A percentile compares a stretch with the other conserved stretches of the same genome.
Evolutionary conservation across 2,113 vertebrate species (phyloP).

Genomic region (Motacilla tschutschensis): DNA sequence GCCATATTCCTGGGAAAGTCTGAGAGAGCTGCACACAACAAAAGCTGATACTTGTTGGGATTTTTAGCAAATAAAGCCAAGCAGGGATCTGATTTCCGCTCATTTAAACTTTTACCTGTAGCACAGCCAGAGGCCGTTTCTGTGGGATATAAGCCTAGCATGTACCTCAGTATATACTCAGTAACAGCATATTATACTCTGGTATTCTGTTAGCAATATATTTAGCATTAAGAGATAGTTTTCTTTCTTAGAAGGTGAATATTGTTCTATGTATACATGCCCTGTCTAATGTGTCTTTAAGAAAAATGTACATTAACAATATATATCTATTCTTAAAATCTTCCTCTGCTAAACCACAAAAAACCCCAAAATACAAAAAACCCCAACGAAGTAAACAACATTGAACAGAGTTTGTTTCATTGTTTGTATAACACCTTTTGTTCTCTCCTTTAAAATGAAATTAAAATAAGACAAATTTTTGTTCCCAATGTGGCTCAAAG

Average conservation of each 20-base stretch:
- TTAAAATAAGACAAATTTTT: not conserved
- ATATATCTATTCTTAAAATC: not conserved
- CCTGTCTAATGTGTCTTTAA: not conserved
- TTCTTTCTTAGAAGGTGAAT: not conserved
- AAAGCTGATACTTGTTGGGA: not conserved
- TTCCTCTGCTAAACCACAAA: not conserved
- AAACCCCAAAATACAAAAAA: not conserved
- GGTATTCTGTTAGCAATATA: not conserved
- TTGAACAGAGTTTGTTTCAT: not conserved
- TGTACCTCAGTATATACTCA: not conserved
- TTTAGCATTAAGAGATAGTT: not conserved
- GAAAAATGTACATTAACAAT: not conserved
- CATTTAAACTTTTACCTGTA: not conserved
- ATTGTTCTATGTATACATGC: not conserved
- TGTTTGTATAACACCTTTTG: not conserved
- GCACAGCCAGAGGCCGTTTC: not conserved
- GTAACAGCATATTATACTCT: not conserved
- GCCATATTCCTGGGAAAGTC: not conserved
- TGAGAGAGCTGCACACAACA: not conserved
- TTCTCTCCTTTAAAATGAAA: not conserved
- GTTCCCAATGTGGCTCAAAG: not conserved
- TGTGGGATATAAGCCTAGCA: not conserved
- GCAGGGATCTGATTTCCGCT: not conserved
- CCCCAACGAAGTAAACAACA: not conserved
- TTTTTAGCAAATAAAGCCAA: not conserved